Conservation (phyloP, 2,113 vertebrate species). For the Pleuronectes platessa region DNA sequence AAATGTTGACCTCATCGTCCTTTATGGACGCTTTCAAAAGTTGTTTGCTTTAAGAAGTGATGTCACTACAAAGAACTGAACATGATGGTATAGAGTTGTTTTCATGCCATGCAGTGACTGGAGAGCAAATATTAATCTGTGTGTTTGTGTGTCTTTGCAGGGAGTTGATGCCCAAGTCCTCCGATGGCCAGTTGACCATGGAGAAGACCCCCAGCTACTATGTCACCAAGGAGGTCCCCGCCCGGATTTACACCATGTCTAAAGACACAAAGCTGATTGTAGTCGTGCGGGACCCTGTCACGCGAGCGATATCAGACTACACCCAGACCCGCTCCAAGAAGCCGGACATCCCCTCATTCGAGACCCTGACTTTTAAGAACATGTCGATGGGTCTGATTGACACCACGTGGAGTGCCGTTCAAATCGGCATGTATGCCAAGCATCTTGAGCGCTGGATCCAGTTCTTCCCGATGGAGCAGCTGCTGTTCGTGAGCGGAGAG, state of each 20-base stretch:
- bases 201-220: constrained; percentile 98
- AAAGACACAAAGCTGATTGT: constrained; percentile 92
- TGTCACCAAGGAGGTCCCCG: constrained; percentile 90
- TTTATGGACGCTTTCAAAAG: constrained; percentile 8
- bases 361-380: constrained; percentile 94
- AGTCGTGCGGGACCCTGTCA: constrained; percentile 94
- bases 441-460: constrained; percentile 94
- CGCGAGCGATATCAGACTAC: constrained; percentile 94
- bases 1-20: constrained; percentile 19
- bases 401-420: constrained; percentile 94
- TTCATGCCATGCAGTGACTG: not conserved
- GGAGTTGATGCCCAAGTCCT: constrained; percentile 91
- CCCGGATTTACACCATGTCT: constrained; percentile 92
- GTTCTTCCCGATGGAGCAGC: constrained; percentile 89
- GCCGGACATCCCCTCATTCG: constrained; percentile 92
- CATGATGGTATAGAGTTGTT: not conserved
- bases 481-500: constrained; percentile 95
- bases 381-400: constrained; percentile 89
- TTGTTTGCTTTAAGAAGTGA: not conserved
- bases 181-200: constrained; percentile 94
- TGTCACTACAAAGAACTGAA: not conserved
- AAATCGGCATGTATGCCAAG: constrained; percentile 95
- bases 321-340: constrained; percentile 95
- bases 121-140: constrained; percentile 16
- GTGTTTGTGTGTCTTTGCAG: constrained; percentile 72